phyloP scores from a whole-genome alignment of 2,888 invertebrate genomes.

The Apoderus coryli region DNA sequence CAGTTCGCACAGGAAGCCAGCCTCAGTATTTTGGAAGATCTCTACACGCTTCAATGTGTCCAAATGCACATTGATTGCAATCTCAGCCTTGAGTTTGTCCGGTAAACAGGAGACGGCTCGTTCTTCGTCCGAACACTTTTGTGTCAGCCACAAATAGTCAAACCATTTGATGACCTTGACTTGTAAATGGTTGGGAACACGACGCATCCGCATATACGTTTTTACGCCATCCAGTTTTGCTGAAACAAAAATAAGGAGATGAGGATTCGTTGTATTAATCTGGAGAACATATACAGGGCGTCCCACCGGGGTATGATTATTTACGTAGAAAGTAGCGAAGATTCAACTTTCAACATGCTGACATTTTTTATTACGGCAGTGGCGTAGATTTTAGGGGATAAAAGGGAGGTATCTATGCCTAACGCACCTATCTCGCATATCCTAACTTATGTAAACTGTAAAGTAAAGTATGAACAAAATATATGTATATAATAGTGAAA shows the following conservation, averaged over 20 bases:
- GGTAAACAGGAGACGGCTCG: conserved; percentile 89
- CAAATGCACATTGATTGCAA: conserved; percentile 97
- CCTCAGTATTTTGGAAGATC: conserved; percentile 98
- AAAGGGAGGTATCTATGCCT: too few relatives aligned
- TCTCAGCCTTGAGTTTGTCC: conserved; percentile 97
- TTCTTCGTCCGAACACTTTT: conserved; percentile 97
- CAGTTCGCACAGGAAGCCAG: conserved; percentile 94
- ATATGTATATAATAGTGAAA: too few relatives aligned
- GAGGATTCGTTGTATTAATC: too few relatives aligned
- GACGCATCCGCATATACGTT: conserved; percentile 94
- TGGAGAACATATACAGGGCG: too few relatives aligned
- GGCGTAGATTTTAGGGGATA: too few relatives aligned
- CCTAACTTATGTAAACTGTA: too few relatives aligned
- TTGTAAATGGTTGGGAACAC: conserved; percentile 89
- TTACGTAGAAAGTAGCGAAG: too few relatives aligned
- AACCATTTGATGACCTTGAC: conserved; percentile 99
- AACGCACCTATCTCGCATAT: too few relatives aligned
- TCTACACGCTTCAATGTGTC: conserved; percentile 96
- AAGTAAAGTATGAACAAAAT: too few relatives aligned
- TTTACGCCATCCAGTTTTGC: conserved; percentile 97
- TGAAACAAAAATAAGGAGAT: conserved; percentile 38
- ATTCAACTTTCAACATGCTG: too few relatives aligned
- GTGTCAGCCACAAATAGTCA: conserved; percentile 97
- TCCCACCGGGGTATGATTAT: too few relatives aligned
- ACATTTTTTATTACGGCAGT: too few relatives aligned